These are phyloP conservation scores for Leptothorax acervorum DNA, from an alignment of 2,888 invertebrate species.

Conservation along the genomic window DNA sequence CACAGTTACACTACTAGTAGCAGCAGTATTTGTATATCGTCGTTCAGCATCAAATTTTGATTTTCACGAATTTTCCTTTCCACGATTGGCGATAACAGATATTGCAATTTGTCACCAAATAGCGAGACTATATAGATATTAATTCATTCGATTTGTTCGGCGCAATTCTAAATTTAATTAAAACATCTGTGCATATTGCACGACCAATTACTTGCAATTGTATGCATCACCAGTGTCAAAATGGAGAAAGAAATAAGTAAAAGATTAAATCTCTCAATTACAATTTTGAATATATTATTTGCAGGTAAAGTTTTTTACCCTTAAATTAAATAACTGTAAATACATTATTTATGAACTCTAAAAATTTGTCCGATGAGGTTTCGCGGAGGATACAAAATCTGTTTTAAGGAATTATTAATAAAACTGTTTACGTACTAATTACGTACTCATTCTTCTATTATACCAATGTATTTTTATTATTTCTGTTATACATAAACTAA, in stretches of 20 bases:
- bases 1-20: background rate
- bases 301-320: background rate
- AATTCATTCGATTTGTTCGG: background rate
- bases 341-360: background rate
- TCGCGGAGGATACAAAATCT: background rate
- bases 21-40: background rate
- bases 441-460: background rate
- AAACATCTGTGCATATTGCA: background rate
- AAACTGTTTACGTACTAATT: background rate
- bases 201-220: background rate
- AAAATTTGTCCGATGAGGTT: background rate
- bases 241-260: background rate
- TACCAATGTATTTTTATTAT: background rate
- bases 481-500: background rate
- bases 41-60: background rate
- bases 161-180: slow-evolving; percentile 9
- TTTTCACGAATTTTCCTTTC: background rate
- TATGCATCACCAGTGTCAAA: background rate
- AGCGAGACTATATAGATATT: background rate
- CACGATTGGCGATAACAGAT: background rate
- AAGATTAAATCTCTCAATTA: background rate
- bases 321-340: background rate
- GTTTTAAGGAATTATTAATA: background rate
- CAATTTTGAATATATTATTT: background rate
- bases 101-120: background rate